phyloP scores from a whole-genome alignment of 2,113 vertebrate genomes.

The Daboia siamensis region DNA sequence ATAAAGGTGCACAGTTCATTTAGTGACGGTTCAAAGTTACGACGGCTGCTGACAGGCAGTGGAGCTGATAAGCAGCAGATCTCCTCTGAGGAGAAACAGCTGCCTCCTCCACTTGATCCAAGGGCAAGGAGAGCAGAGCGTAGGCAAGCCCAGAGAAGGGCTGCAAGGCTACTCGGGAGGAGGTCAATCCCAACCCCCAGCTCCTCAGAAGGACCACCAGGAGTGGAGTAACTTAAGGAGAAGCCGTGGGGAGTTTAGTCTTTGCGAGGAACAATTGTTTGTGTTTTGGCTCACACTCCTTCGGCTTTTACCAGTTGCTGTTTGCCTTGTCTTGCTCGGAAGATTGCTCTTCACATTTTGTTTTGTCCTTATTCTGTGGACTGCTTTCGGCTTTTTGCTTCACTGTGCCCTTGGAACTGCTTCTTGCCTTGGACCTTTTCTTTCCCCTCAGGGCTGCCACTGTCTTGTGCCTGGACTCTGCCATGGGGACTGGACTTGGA shows the following conservation, averaged over 20 bases:
- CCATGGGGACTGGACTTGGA: background rate
- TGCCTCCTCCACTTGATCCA: background rate
- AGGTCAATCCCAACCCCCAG: background rate
- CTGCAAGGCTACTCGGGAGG: background rate
- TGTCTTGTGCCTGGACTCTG: background rate
- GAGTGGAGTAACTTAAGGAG: background rate
- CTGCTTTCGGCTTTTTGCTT: background rate
- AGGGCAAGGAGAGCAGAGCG: background rate
- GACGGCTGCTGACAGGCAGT: too few relatives aligned
- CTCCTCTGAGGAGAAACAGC: background rate
- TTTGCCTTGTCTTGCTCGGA: background rate
- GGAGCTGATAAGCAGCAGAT: too few relatives aligned
- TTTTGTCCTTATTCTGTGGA: background rate
- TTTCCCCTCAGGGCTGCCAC: background rate
- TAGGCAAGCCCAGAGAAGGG: background rate
- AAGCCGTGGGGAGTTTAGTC: background rate
- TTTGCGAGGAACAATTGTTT: background rate
- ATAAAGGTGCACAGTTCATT: too few relatives aligned
- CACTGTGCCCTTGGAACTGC: background rate
- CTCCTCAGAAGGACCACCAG: background rate
- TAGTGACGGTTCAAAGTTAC: too few relatives aligned
- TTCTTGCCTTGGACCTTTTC: background rate
- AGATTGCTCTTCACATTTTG: background rate
- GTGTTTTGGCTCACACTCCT: background rate
- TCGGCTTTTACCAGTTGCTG: background rate